A percentile compares a stretch with the other conserved stretches of the same genome.
Evolutionary conservation across 2,797 vertebrate genomes (phyloP).

Genomic region (Caiman crocodilus): DNA sequence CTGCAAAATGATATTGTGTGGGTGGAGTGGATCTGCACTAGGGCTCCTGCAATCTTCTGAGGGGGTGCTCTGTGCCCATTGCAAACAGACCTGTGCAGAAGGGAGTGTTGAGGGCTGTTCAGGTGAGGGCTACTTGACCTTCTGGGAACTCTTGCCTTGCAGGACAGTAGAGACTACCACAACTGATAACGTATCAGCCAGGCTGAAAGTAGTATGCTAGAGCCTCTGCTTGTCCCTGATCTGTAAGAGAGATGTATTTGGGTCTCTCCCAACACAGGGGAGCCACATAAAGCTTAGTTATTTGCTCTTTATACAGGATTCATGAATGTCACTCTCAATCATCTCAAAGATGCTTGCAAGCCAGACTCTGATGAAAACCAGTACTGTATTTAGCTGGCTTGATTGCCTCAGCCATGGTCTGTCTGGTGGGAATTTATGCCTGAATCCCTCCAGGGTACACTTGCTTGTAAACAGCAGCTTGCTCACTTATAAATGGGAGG

Average conservation of each 20-base stretch:
- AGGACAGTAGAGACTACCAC: neutral
- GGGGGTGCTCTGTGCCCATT: accelerated
- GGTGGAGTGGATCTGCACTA: neutral
- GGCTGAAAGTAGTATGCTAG: neutral
- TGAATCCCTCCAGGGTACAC: neutral
- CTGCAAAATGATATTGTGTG: neutral
- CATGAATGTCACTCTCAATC: neutral
- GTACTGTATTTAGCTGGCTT: neutral
- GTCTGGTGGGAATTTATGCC: neutral
- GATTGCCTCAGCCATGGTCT: neutral
- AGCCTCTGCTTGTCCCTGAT: neutral
- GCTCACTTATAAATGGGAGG: constrained; percentile 2
- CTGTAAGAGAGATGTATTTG: neutral
- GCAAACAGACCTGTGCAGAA: neutral
- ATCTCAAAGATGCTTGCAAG: neutral
- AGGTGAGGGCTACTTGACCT: neutral
- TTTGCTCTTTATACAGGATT: neutral
- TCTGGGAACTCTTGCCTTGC: neutral
- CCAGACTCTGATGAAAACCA: neutral
- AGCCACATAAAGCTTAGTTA: neutral
- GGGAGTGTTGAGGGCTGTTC: neutral
- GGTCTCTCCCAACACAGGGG: neutral
- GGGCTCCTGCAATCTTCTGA: accelerated
- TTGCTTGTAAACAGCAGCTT: neutral
- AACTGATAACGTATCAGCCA: neutral